Conservation (phyloP, 1,140 invertebrate genomes). For the Sinella curviseta region DNA sequence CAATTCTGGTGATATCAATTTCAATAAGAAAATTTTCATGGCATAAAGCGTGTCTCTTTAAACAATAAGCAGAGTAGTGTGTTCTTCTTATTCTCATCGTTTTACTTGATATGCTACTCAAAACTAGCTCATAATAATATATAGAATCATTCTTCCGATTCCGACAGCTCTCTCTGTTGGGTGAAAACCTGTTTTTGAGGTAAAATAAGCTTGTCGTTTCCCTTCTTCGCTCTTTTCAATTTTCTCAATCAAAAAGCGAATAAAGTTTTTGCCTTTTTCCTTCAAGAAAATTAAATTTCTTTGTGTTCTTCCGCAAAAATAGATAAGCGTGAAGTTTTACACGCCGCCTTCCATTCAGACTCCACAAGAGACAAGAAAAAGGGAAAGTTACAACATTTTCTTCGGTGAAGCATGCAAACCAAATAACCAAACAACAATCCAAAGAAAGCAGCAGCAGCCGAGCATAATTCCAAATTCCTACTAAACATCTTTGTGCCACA, state of each 20-base stretch:
- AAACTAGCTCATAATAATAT: too few relatives aligned
- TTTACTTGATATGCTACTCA: too few relatives aligned
- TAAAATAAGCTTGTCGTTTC: not conserved
- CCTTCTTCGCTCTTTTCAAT: not conserved
- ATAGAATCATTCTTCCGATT: too few relatives aligned
- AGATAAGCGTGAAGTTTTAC: slow-evolving; percentile 22
- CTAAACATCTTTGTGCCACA: not conserved
- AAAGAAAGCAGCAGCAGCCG: too few relatives aligned
- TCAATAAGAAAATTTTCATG: too few relatives aligned
- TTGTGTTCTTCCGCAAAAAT: slow-evolving; percentile 13
- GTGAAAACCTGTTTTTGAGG: slow-evolving; percentile 4
- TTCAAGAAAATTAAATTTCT: slow-evolving; percentile 14
- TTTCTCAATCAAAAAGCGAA: slow-evolving; percentile 18
- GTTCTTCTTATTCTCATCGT: not conserved
- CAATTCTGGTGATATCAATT: not conserved
- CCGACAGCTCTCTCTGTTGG: not conserved
- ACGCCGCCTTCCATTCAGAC: not conserved
- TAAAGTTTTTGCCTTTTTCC: not conserved
- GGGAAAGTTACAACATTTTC: too few relatives aligned
- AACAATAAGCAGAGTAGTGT: too few relatives aligned
- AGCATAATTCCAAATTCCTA: not conserved
- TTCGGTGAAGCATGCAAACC: slow-evolving; percentile 1
- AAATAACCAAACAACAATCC: not conserved
- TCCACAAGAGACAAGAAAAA: not conserved
- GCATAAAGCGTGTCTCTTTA: too few relatives aligned